Percentiles rank a stretch among this genome's conserved stretches.
Conservation (phyloP, 2,888 invertebrate genomes). For the Nezara viridula region DNA sequence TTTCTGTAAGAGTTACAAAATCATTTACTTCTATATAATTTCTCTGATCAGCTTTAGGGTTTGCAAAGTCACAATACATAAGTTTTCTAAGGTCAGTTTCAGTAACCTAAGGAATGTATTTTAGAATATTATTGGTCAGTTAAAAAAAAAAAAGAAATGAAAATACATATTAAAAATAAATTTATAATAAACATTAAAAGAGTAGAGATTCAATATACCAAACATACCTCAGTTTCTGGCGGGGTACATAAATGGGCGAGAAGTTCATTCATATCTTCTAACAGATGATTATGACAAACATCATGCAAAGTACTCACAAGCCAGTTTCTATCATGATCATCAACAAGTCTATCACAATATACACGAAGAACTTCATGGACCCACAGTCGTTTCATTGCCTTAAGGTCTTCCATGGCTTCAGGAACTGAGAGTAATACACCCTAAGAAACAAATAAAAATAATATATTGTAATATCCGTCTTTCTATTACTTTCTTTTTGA, state of each 20-base stretch:
- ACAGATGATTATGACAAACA: constrained; percentile 75
- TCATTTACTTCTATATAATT: constrained; percentile 91
- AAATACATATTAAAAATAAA: not conserved
- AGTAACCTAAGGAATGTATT: constrained; percentile 73
- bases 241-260: constrained; percentile 75
- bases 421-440: constrained; percentile 93
- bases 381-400: constrained; percentile 92
- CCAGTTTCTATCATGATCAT: constrained; percentile 87
- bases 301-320: constrained; percentile 79
- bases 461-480: no score
- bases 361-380: constrained; percentile 94
- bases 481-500: no score
- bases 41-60: constrained; percentile 90
- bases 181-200: constrained; percentile 41
- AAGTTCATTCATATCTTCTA: constrained; percentile 79
- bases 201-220: not conserved
- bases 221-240: constrained; percentile 20
- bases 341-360: constrained; percentile 91
- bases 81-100: constrained; percentile 87
- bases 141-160: not conserved
- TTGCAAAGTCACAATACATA: constrained; percentile 95
- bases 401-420: constrained; percentile 88
- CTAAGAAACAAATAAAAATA: constrained; percentile 69
- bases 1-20: constrained; percentile 82
- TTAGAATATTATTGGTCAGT: constrained; percentile 13